Evolutionary conservation across 2,888 invertebrate genomes (phyloP).

Genomic region (Cyaniris semiargus): DNA sequence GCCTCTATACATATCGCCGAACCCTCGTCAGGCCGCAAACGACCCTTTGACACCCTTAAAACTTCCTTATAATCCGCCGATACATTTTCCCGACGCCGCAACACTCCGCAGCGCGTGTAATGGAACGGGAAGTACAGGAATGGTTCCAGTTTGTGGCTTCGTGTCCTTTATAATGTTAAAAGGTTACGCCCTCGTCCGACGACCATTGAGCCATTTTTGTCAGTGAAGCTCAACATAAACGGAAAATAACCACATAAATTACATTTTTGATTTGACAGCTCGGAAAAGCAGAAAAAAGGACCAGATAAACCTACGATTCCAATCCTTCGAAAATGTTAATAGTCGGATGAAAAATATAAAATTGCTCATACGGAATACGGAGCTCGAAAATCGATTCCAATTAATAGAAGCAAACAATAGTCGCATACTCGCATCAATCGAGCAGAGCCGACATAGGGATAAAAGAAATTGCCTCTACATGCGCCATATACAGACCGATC

Average conservation of each 20-base stretch:
- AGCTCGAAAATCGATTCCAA: conserved; percentile 59
- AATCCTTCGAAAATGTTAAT: not conserved
- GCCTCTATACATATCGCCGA: not conserved
- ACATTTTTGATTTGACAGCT: not conserved
- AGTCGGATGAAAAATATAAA: not conserved
- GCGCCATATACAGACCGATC: conserved; percentile 41
- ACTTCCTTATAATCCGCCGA: conserved; percentile 17
- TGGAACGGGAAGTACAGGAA: not conserved
- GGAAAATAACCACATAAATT: not conserved
- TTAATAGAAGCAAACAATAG: conserved; percentile 67
- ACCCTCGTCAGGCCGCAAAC: conserved; percentile 6
- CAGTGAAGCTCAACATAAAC: not conserved
- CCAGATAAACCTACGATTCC: not conserved
- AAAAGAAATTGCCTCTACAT: conserved; percentile 46
- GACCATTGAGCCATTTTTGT: not conserved
- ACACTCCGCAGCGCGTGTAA: not conserved
- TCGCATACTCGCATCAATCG: conserved; percentile 55
- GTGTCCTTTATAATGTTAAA: not conserved
- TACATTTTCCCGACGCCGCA: not conserved
- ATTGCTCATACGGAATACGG: not conserved
- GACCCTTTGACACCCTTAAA: conserved; percentile 19
- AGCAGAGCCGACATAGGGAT: conserved; percentile 50
- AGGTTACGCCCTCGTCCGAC: not conserved
- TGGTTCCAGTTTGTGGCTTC: conserved; percentile 8
- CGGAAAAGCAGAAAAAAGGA: not conserved